phyloP scores from a whole-genome alignment of 2,797 vertebrate species.

The Pelodytes ibericus region DNA sequence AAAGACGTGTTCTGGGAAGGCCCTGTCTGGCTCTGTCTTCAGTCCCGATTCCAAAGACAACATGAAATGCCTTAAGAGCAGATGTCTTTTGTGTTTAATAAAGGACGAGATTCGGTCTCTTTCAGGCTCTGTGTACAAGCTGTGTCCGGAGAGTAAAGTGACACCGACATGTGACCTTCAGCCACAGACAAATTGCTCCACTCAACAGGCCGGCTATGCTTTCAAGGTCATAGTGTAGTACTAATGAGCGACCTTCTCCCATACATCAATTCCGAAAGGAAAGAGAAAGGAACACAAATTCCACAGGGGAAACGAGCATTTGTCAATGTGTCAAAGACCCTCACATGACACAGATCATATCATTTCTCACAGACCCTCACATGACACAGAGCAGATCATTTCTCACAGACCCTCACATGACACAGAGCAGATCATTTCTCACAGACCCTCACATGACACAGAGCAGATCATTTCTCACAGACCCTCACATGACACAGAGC shows the following conservation, averaged over 20 bases:
- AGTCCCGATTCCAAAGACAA: not conserved
- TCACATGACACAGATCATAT: not conserved
- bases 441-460: too few species aligned
- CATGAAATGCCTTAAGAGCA: not conserved
- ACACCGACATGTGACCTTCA: slow-evolving; percentile 19
- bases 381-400: too few species aligned
- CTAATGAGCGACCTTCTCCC: slow-evolving; percentile 34
- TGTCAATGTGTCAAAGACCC: slow-evolving; percentile 6
- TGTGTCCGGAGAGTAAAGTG: slow-evolving; percentile 24
- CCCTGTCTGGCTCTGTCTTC: not conserved
- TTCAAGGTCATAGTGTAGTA: slow-evolving; percentile 28
- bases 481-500: too few species aligned
- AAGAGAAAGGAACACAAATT: slow-evolving; percentile 16
- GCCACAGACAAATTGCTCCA: slow-evolving; percentile 33
- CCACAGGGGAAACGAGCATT: not conserved
- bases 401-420: too few species aligned
- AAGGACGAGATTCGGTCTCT: not conserved
- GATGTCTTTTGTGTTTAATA: not conserved
- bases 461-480: too few species aligned
- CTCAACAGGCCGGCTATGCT: not conserved
- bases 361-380: too few species aligned
- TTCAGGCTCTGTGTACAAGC: not conserved
- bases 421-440: too few species aligned
- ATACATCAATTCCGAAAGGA: slow-evolving; percentile 11
- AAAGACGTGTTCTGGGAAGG: too few species aligned